A percentile compares a stretch with the other conserved stretches of the same genome.
These are phyloP conservation scores for Panonychus citri DNA, from an alignment of 1,140 invertebrate species.

Conservation along the genomic window DNA sequence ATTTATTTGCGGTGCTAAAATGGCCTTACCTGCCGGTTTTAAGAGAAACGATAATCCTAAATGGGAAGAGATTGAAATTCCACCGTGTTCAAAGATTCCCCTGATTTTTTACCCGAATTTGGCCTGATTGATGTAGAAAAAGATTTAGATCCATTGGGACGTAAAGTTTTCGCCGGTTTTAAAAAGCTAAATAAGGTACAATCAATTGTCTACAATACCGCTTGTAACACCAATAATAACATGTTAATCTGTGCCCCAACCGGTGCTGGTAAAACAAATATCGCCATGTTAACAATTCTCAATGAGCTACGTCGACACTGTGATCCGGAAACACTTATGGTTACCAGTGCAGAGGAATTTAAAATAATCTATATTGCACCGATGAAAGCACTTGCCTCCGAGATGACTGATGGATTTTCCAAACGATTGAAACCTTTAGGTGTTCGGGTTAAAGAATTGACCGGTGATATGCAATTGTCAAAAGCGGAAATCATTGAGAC, in stretches of 20 bases:
- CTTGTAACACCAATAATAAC: constrained; percentile 79
- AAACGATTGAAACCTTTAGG: constrained; percentile 50
- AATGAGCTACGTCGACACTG: constrained; percentile 71
- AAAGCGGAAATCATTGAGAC: constrained; percentile 84
- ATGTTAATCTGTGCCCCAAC: constrained; percentile 81
- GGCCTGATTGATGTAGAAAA: constrained; percentile 3
- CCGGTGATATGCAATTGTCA: constrained; percentile 92
- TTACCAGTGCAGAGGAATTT: constrained; percentile 73
- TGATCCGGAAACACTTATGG: constrained; percentile 28
- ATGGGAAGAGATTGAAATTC: constrained; percentile 71
- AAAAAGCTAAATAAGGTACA: constrained; percentile 79
- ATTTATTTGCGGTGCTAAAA: constrained; percentile 49
- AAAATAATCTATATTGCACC: constrained; percentile 98
- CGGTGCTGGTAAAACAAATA: constrained; percentile 93
- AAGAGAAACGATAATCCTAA: constrained; percentile 36
- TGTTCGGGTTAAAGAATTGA: constrained; percentile 67
- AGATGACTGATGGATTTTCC: constrained; percentile 89
- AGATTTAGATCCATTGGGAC: constrained; percentile 34
- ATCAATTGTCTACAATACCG: constrained; percentile 77
- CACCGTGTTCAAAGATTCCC: constrained; percentile 28
- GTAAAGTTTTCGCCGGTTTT: constrained; percentile 62
- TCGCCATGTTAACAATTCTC: constrained; percentile 75
- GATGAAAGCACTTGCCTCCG: constrained; percentile 95
- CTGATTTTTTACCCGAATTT: constrained; percentile 3
- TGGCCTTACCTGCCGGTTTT: constrained; percentile 47